These are phyloP conservation scores for Anguilla rostrata DNA, from an alignment of 2,113 vertebrate genomes.

Conservation along the genomic window DNA sequence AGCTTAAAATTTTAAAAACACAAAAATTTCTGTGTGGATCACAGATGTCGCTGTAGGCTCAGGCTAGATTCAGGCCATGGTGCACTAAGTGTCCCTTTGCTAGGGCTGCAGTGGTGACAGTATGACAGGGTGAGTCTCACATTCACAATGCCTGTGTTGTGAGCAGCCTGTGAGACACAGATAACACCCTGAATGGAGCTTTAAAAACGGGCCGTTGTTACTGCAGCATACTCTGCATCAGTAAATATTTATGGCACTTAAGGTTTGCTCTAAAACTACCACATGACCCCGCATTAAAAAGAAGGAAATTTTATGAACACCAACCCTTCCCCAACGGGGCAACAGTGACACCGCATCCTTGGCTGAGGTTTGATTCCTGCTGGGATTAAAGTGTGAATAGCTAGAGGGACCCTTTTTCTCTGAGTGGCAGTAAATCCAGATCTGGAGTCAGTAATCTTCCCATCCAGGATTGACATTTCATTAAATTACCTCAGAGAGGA, in stretches of 20 bases:
- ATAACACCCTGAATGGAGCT: constrained; percentile 10
- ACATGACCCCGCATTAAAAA: neutral
- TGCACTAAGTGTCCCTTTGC: neutral
- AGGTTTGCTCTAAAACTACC: neutral
- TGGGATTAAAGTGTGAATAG: neutral
- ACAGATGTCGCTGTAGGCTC: neutral
- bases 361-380: neutral
- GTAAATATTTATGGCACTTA: neutral
- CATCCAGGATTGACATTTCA: neutral
- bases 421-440: neutral
- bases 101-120: neutral
- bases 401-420: neutral
- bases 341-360: neutral
- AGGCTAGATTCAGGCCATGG: neutral
- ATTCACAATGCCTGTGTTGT: neutral
- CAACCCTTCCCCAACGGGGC: neutral
- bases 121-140: neutral
- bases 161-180: neutral
- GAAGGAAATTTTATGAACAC: neutral
- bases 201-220: neutral
- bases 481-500: constrained; percentile 20
- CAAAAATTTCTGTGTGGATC: no score
- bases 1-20: no score
- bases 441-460: neutral
- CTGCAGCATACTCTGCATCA: neutral